Percentiles rank a stretch among this genome's conserved stretches.
Evolutionary conservation across 2,113 vertebrate species (phyloP).

Genomic region (Tautogolabrus adspersus): DNA sequence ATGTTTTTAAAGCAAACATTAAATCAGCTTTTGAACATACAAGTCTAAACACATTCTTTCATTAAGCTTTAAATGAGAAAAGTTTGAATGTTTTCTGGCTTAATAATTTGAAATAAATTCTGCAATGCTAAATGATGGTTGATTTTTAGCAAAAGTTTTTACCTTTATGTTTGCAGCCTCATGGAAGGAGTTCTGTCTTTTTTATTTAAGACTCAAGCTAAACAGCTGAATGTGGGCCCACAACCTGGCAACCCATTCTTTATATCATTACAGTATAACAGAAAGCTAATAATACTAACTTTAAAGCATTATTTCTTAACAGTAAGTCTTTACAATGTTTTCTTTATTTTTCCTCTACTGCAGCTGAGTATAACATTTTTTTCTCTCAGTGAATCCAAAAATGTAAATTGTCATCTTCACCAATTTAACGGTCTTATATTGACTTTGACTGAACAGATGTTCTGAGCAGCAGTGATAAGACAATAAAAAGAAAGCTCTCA

Average conservation of each 20-base stretch:
- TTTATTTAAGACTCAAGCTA: not conserved
- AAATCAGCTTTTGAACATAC: not conserved
- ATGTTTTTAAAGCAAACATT: not conserved
- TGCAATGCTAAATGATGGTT: slow-evolving; percentile 12
- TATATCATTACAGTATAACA: no score
- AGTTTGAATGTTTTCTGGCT: not conserved
- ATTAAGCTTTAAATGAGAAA: slow-evolving; percentile 1
- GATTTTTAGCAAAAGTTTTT: slow-evolving; percentile 45
- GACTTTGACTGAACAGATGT: slow-evolving; percentile 32
- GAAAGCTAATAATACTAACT: no score
- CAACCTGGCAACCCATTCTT: not conserved
- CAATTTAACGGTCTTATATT: not conserved
- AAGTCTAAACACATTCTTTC: not conserved
- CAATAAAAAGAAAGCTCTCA: slow-evolving; percentile 41
- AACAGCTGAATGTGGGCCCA: not conserved
- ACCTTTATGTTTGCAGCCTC: slow-evolving; percentile 10
- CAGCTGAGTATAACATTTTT: not conserved
- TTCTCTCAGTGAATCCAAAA: not conserved
- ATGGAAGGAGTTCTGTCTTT: not conserved
- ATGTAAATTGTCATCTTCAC: no score
- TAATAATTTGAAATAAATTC: not conserved
- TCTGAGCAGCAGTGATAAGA: slow-evolving; percentile 26
- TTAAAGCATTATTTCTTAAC: not conserved
- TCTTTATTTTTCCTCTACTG: no score
- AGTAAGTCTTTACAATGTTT: not conserved